Conservation (phyloP, 2,888 invertebrate species). For the Caenorhabditis sp. region DNA sequence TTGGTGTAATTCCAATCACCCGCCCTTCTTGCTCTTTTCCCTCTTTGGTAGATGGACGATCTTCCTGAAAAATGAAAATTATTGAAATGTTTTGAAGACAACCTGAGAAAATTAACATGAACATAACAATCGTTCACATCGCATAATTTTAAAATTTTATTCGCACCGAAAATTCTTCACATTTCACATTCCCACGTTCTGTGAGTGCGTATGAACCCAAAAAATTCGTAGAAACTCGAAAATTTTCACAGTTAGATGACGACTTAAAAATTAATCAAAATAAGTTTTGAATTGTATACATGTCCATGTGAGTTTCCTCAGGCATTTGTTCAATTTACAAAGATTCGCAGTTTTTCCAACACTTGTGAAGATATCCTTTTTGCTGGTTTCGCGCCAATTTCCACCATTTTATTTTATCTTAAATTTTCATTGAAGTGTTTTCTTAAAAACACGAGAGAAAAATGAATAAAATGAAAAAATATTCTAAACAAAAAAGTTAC, state of each 20-base stretch:
- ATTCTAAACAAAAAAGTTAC: background rate
- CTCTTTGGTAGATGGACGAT: constrained; percentile 48
- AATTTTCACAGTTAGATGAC: background rate
- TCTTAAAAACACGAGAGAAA: constrained; percentile 1
- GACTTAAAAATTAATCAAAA: background rate
- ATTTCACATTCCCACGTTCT: too few relatives aligned
- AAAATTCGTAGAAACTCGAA: too few relatives aligned
- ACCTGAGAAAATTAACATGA: background rate
- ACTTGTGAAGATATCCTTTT: constrained; percentile 31
- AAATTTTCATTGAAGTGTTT: background rate
- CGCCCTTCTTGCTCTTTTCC: constrained; percentile 49
- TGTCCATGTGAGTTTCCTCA: too few relatives aligned
- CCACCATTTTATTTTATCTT: constrained; percentile 18
- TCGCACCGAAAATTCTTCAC: too few relatives aligned
- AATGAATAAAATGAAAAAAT: background rate
- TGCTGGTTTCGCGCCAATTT: constrained; percentile 23
- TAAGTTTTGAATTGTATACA: too few relatives aligned
- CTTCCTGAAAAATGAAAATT: constrained; percentile 46
- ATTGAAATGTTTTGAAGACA: background rate
- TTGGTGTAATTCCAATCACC: constrained; percentile 64
- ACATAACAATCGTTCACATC: too few relatives aligned
- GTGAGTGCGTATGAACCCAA: too few relatives aligned
- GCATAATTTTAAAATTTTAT: too few relatives aligned
- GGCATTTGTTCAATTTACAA: too few relatives aligned
- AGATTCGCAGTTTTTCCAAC: constrained; percentile 30